Evolutionary conservation across 1,140 invertebrate genomes (phyloP), one percentile per base, ranked within the genome.

Genomic region (Hestina assimilis): DNA sequence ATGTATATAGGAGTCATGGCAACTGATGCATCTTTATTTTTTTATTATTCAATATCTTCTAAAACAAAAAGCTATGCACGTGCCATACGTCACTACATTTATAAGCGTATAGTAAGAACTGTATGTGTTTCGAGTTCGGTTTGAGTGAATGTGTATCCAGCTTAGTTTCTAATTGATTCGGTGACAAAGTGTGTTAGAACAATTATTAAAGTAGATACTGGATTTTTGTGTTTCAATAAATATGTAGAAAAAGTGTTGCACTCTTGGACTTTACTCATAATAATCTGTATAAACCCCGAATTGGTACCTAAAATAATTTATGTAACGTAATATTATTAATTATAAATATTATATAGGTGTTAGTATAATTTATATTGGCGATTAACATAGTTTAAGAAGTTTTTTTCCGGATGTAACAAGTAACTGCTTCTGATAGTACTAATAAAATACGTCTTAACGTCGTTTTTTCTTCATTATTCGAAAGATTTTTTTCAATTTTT

Each of bases 331-430:
- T 69, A 70, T 69, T 69, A 71, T 65, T 71, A 75, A 63, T 69
- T 56, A 29, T 56, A 45, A 29, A 46, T 66, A 68, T 57, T 40
- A 57, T n/a, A n/a, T 71, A 72, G 63, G 29, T 66, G 52, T 69
- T 79, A 76, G 61, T 56, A 21, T 73, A 74, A 75, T 77, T 83
- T 78, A 82, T 72, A 79, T 69, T 73, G 67, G 69, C 69, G 52
- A 79, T 70, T 78, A 82, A 77, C 72, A 68, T 63, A 63, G 66
- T 54, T 61, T 59, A 64, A 51, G 42, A 46, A 43, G 21, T 55
- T 21, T 15, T 14, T 40, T 20, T 19, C 35, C 20, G 40, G 29
- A 8, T 43, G 55, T 50, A 31, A 50, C 12, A 40, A 40, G 40
- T 46, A 12, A 3, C 15, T 46, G 17, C 43, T 46, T 31, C 12